Conservation (phyloP, 2,113 vertebrate species). For the Acrocephalus kingi region DNA sequence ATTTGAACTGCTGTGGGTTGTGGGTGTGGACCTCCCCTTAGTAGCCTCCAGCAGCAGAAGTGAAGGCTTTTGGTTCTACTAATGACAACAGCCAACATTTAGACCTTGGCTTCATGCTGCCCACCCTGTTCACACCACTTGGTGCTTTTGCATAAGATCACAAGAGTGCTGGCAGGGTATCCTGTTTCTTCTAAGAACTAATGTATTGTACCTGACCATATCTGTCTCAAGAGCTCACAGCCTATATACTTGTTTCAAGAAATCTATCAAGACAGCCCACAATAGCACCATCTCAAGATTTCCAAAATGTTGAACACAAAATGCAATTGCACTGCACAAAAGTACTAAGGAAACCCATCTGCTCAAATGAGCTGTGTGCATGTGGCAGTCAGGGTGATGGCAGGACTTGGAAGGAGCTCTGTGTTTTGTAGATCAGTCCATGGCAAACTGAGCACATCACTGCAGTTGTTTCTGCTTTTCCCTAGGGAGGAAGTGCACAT, state of each 20-base stretch:
- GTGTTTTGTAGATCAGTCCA: neutral
- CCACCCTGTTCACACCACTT: neutral
- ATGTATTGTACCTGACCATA: neutral
- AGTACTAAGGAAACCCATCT: neutral
- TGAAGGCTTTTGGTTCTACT: neutral
- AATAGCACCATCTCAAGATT: neutral
- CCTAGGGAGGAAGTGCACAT: neutral
- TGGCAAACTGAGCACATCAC: neutral
- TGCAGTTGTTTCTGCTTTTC: neutral
- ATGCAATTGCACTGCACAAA: neutral
- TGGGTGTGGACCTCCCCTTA: neutral
- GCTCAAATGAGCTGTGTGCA: neutral
- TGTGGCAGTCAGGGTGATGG: fast-evolving
- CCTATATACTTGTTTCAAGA: neutral
- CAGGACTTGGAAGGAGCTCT: neutral
- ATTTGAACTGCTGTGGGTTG: neutral
- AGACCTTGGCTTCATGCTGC: neutral
- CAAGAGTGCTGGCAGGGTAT: neutral
- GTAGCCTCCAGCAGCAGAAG: neutral
- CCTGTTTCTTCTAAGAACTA: neutral
- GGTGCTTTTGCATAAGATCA: neutral
- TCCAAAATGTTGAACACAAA: neutral
- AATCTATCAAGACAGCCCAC: neutral
- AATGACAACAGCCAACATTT: neutral
- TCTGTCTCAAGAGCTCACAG: neutral